Base-by-base conservation (phyloP, 2,113 vertebrate genomes). In the Syngnathus scovelli region DNA sequence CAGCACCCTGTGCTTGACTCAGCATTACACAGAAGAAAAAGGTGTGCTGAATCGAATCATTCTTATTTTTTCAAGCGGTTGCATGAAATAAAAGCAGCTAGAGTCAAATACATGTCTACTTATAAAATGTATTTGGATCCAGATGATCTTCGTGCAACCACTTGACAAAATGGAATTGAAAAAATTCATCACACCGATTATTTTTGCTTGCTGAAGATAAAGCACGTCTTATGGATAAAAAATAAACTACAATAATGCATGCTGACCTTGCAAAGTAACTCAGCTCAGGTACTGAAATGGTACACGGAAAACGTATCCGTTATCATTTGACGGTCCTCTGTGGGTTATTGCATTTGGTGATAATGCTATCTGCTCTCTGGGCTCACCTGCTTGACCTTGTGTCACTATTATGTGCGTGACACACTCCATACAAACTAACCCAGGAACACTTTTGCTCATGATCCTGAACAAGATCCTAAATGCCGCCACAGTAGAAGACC, bases 1-100 rank as follows among this genome's bases (percentile, higher is more conserved):
- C 87, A 85, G 75, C 74, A 65, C 80, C 84, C 67, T 77, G 70
- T 71, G 79, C 92, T 93, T 95, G 94, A 95, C 88, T 94, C 94
- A 94, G 93, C 93, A 93, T 86, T 88, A 83, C 27, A 33, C 27
- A 33, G 27, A 33, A 33, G 3, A 33, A 33, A 33, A 33, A 33
- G 27, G 27, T 33, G 27, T 33, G 27, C 27, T 33, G 27, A 33
- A 33, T 33, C 27, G 27, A 33, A 33, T 33, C 27, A 33, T 33
- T 33, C 3, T 33, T 33, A 33, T 33, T 33, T 33, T 33, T 33
- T 33, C 27, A 33, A 33, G 27, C 27, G 27, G 27, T 33, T 33
- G 3, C 27, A 33, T 33, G 27, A 3, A 33, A 33, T 33, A 33
- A 33, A 33, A 33, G 27, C 27, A 33, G 27, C 27, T 33, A 33